Evolutionary conservation across 2,888 invertebrate species (phyloP).

Genomic region (Pachliopta kotzebuea): DNA sequence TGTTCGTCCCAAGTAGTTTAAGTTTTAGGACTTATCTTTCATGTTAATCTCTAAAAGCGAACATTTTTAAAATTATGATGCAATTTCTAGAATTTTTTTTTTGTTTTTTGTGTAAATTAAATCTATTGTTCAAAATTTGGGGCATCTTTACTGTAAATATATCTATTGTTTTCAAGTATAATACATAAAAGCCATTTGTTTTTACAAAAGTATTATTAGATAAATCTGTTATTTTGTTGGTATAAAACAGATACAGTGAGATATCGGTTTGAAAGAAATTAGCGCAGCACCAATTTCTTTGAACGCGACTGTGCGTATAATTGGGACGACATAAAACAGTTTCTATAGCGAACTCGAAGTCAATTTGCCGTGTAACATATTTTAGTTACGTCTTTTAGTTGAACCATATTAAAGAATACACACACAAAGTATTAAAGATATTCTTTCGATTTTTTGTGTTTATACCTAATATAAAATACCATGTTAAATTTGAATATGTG

Average conservation of each 20-base stretch:
- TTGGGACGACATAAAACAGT: slow-evolving; percentile 22
- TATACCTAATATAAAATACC: too few relatives aligned
- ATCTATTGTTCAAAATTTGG: too few relatives aligned
- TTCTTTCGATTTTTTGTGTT: too few relatives aligned
- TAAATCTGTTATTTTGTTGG: slow-evolving; percentile 5
- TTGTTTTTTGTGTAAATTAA: too few relatives aligned
- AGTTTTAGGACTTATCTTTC: background rate
- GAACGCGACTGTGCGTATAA: slow-evolving; percentile 23
- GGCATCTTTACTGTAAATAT: too few relatives aligned
- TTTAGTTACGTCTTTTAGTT: background rate
- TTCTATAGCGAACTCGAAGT: slow-evolving; percentile 22
- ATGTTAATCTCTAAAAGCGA: too few relatives aligned
- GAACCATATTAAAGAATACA: too few relatives aligned
- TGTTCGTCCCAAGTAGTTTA: background rate
- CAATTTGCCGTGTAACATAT: slow-evolving; percentile 6
- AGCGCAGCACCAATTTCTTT: slow-evolving; percentile 20
- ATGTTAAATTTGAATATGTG: too few relatives aligned
- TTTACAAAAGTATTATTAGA: background rate
- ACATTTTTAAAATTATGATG: background rate
- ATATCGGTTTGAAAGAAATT: slow-evolving; percentile 14
- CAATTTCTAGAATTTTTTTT: background rate
- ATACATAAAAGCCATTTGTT: too few relatives aligned
- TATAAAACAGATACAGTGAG: slow-evolving; percentile 7
- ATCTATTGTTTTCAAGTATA: too few relatives aligned
- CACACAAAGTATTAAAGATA: too few relatives aligned